These are phyloP conservation scores for Bergia sp. DNA, from an alignment of 92 coral and sea anemone species.

Conservation along the genomic window DNA sequence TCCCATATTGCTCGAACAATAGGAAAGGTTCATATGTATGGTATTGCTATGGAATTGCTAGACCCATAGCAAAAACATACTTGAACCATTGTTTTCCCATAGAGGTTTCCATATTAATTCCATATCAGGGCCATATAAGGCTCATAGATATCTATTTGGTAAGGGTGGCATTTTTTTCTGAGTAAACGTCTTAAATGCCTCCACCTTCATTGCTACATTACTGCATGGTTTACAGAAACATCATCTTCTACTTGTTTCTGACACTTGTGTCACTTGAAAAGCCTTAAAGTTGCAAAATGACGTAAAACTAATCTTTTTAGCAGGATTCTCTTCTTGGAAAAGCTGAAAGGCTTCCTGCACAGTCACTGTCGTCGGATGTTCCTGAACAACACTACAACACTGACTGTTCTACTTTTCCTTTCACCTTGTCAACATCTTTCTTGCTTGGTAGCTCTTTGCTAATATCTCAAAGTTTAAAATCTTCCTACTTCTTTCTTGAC, in stretches of 20 bases:
- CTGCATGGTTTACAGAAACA: slow-evolving; percentile 31
- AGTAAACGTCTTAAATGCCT: slow-evolving; percentile 5
- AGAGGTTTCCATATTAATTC: too few species aligned
- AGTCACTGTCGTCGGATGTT: slow-evolving; percentile 30
- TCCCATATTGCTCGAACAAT: too few species aligned
- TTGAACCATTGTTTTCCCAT: too few species aligned
- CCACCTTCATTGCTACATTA: slow-evolving; percentile 34
- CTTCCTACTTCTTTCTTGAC: slow-evolving; percentile 47
- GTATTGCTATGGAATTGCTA: too few species aligned
- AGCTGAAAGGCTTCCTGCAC: slow-evolving; percentile 22
- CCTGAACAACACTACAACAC: slow-evolving; percentile 25
- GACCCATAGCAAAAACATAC: too few species aligned
- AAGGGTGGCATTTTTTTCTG: slow-evolving; percentile 4
- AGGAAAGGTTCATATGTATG: too few species aligned
- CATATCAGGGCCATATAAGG: too few species aligned
- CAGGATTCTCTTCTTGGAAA: slow-evolving; percentile 26
- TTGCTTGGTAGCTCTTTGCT: slow-evolving; percentile 53
- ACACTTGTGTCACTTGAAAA: slow-evolving; percentile 23
- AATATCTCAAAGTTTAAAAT: slow-evolving; percentile 41
- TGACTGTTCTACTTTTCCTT: slow-evolving; percentile 44
- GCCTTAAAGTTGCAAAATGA: slow-evolving; percentile 21
- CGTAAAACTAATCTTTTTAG: slow-evolving; percentile 37
- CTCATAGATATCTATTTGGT: too few species aligned
- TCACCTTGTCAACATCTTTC: slow-evolving; percentile 40
- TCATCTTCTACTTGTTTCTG: slow-evolving; percentile 38